Evolutionary conservation across 1,140 invertebrate species (phyloP).

Genomic region (Bombus fervidus): DNA sequence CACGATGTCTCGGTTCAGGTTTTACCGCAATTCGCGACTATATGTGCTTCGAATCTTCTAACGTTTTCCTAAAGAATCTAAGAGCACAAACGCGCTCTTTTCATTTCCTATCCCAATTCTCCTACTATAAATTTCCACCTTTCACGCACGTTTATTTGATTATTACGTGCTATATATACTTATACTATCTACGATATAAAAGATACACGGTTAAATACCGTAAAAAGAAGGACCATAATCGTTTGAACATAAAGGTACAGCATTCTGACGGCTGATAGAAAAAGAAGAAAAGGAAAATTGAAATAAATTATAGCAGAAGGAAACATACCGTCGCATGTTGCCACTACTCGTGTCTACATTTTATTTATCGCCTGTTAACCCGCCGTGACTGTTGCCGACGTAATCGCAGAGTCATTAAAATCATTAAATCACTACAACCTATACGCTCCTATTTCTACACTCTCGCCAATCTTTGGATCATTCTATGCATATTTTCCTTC

Average conservation of each 20-base stretch:
- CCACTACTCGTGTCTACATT: slow-evolving; percentile 18
- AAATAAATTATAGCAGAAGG: neutral
- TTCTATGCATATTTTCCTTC: neutral
- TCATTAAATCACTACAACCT: slow-evolving; percentile 56
- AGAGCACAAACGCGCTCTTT: neutral
- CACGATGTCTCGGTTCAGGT: slow-evolving; percentile 30
- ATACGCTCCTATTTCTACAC: neutral
- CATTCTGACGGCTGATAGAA: neutral
- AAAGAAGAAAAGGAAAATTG: neutral
- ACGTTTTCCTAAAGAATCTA: slow-evolving; percentile 38
- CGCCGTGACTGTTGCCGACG: slow-evolving; percentile 45
- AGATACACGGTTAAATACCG: neutral
- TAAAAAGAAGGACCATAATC: neutral
- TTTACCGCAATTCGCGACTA: slow-evolving; percentile 27
- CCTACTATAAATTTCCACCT: slow-evolving; percentile 8
- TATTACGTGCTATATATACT: slow-evolving; percentile 39
- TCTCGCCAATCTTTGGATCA: slow-evolving; percentile 3
- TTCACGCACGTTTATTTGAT: slow-evolving; percentile 59
- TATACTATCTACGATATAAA: slow-evolving; percentile 2
- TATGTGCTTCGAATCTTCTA: slow-evolving; percentile 24
- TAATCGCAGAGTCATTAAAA: slow-evolving; percentile 58
- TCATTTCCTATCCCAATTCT: neutral
- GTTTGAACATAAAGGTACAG: neutral
- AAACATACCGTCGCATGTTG: slow-evolving; percentile 16
- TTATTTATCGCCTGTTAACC: slow-evolving; percentile 62